These are phyloP conservation scores for Drosophila pandora DNA, from an alignment of 1,140 invertebrate species.

Conservation along the genomic window DNA sequence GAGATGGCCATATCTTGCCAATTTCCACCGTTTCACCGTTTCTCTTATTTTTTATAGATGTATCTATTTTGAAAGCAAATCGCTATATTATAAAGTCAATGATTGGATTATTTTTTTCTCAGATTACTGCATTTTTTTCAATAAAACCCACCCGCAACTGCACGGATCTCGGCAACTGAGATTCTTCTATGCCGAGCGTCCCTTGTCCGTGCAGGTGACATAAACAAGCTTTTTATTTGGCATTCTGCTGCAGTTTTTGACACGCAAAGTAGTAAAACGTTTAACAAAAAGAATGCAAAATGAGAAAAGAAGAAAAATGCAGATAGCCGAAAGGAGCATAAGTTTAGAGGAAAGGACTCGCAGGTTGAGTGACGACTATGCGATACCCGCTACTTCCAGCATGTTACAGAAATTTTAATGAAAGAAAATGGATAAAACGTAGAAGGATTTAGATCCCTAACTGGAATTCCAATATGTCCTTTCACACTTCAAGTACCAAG, in stretches of 20 bases:
- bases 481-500: neutral
- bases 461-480: neutral
- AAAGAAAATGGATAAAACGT: neutral
- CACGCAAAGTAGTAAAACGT: constrained; percentile 64
- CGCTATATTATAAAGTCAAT: neutral
- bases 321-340: constrained; percentile 36
- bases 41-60: too few relatives aligned
- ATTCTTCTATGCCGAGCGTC: neutral
- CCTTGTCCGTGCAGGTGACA: constrained; percentile 61
- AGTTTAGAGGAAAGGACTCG: neutral
- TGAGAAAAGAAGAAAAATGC: constrained; percentile 34
- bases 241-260: constrained; percentile 72
- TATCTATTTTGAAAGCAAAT: too few relatives aligned
- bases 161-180: constrained; percentile 5
- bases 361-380: neutral
- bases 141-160: constrained; percentile 54
- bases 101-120: neutral
- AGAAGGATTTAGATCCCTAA: neutral
- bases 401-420: neutral
- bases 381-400: neutral
- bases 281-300: constrained; percentile 30
- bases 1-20: too few relatives aligned
- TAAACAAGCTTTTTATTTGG: constrained; percentile 79
- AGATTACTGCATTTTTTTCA: neutral
- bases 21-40: too few relatives aligned